Evolutionary conservation across 2,113 vertebrate genomes (phyloP), one percentile per base, ranked within the genome.

Genomic region (Perognathus longimembris): DNA sequence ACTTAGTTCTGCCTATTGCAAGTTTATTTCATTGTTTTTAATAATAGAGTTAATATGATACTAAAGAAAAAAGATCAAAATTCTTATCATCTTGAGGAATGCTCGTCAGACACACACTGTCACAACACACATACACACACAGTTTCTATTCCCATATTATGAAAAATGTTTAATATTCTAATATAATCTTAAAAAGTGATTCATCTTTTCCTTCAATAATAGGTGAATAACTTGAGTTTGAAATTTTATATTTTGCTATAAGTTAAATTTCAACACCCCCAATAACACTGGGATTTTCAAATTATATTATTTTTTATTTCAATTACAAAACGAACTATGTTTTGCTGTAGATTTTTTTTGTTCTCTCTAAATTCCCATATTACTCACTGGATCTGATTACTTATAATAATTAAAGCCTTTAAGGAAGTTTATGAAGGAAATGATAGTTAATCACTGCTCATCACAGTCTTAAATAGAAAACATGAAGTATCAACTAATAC

Each of bases 381-480:
- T 63, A 12, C 30, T 38, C 7, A 7, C 64, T 59, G 17, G 6
- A 78, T 6, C 50, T 24, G n/a, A 17, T 57, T 69, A 74, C 83
- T 73, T 82, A 66, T 64, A 70, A 79, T 28, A 89, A 91, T 83
- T 78, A 85, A 89, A 90, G 71, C 26, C 14, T 6, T n/a, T 6
- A 36, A 36, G 0, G 86, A 83, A 5, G 1, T 32, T 17, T 36
- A 32, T 69, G 4, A 32, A 88, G 18, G 14, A 20, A 84, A 73
- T 66, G 2, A 28, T 34, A 12, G 30, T 75, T 79, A 93, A 50
- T 93, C 28, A 38, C 26, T 75, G 34, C 75, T 21, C 8, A 32
- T 21, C 18, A 17, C 38, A 80, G 70, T 94, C 36, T 90, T 54
- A 6, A 59, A 88, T 61, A 73, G 42, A 32, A 94, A 75, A 50